A percentile compares a stretch with the other conserved stretches of the same genome.
phyloP scores from a whole-genome alignment of 2,888 invertebrate genomes.

The Silvanus unidentatus region DNA sequence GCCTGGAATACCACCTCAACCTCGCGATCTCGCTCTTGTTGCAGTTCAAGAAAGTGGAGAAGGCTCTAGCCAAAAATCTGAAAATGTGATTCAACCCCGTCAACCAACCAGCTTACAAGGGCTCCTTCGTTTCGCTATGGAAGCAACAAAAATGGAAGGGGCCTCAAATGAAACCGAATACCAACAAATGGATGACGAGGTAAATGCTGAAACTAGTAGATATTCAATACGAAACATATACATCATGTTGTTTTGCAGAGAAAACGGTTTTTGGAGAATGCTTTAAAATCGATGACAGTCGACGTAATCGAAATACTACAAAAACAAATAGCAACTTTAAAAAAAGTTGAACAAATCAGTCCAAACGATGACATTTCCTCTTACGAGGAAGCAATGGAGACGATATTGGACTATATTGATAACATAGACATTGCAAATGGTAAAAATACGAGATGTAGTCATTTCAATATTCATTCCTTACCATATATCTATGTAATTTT shows the following conservation, averaged over 20 bases:
- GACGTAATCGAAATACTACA: constrained; percentile 63
- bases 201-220: constrained; percentile 29
- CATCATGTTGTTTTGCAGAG: constrained; percentile 50
- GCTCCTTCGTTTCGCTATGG: constrained; percentile 63
- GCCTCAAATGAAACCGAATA: constrained; percentile 48
- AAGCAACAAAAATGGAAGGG: constrained; percentile 58
- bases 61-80: background rate
- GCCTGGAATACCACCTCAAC: no score
- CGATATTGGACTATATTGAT: constrained; percentile 63
- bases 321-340: constrained; percentile 55
- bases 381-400: constrained; percentile 60
- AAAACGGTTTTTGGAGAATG: constrained; percentile 64
- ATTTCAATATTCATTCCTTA: background rate
- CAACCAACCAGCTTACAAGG: constrained; percentile 48
- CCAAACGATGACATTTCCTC: constrained; percentile 53
- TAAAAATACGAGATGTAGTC: constrained; percentile 32
- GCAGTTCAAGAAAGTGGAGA: background rate
- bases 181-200: constrained; percentile 62
- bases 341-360: constrained; percentile 46
- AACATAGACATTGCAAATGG: constrained; percentile 76
- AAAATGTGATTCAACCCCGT: constrained; percentile 26
- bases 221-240: background rate
- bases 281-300: constrained; percentile 62
- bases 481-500: constrained; percentile 7
- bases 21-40: no score